Conservation (phyloP, 2,113 vertebrate species). For the Microtus ochrogaster region DNA sequence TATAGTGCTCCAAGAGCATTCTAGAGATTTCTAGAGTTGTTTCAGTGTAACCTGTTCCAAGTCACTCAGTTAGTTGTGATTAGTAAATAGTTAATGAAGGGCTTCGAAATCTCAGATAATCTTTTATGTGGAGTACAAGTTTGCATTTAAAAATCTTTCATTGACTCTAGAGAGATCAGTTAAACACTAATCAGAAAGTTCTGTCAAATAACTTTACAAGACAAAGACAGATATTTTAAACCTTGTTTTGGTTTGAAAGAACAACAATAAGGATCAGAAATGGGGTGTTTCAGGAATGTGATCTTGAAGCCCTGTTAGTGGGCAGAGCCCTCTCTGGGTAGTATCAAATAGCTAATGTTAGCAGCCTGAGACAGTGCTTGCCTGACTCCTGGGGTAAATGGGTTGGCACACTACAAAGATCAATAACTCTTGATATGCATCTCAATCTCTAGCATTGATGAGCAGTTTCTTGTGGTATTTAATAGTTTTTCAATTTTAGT, state of each 20-base stretch:
- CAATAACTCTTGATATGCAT: conserved; percentile 60
- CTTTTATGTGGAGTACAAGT: conserved; percentile 21
- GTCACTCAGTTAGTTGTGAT: background rate
- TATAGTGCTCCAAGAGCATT: background rate
- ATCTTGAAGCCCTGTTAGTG: conserved; percentile 42
- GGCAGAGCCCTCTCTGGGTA: conserved; percentile 43
- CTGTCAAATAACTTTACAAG: conserved; percentile 55
- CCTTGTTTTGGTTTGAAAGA: conserved; percentile 51
- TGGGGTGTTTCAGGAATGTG: conserved; percentile 27
- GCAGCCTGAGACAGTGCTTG: conserved; percentile 7
- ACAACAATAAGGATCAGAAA: conserved; percentile 49
- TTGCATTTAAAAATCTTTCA: conserved; percentile 45
- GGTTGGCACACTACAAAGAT: background rate
- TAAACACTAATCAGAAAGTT: conserved; percentile 59
- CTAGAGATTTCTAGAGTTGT: background rate
- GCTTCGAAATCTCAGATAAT: conserved; percentile 32
- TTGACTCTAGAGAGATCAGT: conserved; percentile 33
- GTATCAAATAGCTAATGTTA: conserved; percentile 48
- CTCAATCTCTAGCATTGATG: conserved; percentile 62
- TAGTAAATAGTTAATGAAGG: conserved; percentile 3
- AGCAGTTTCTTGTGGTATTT: conserved; percentile 51
- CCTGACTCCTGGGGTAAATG: conserved; percentile 19
- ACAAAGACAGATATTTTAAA: conserved; percentile 58
- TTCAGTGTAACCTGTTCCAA: background rate
- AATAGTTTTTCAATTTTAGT: conserved; percentile 25